Evolutionary conservation across 1,140 invertebrate species (phyloP).

Genomic region (Sycobia sp.): DNA sequence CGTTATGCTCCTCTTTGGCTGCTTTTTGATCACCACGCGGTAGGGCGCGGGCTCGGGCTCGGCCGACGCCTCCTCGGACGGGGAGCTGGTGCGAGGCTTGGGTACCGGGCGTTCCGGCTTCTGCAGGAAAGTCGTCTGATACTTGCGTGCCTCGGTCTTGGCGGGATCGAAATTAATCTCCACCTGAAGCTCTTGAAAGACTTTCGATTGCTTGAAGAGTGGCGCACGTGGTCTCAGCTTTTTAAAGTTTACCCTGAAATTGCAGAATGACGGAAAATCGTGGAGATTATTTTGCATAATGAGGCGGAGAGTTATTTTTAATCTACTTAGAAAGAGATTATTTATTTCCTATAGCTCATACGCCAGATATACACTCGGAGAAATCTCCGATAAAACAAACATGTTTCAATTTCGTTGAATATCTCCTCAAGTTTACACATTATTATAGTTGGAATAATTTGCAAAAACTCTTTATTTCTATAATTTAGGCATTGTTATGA

Average conservation of each 20-base stretch:
- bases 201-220: constrained; percentile 71
- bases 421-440: too few relatives aligned
- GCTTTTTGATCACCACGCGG: constrained; percentile 62
- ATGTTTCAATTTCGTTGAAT: too few relatives aligned
- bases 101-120: constrained; percentile 71
- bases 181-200: constrained; percentile 68
- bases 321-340: too few relatives aligned
- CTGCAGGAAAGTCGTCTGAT: constrained; percentile 74
- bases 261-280: too few relatives aligned
- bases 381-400: too few relatives aligned
- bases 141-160: constrained; percentile 63
- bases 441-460: too few relatives aligned
- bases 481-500: too few relatives aligned
- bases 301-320: too few relatives aligned
- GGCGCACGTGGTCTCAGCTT: constrained; percentile 69
- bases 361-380: too few relatives aligned
- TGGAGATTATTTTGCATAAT: too few relatives aligned
- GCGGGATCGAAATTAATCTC: constrained; percentile 58
- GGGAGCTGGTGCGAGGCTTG: constrained; percentile 50
- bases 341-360: too few relatives aligned
- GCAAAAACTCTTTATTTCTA: too few relatives aligned
- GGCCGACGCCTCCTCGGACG: constrained; percentile 38
- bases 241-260: constrained; percentile 69
- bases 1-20: constrained; percentile 55
- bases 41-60: constrained; percentile 51